Evolutionary conservation across 2,113 vertebrate species (phyloP).

Genomic region (Paradisaea rubra): DNA sequence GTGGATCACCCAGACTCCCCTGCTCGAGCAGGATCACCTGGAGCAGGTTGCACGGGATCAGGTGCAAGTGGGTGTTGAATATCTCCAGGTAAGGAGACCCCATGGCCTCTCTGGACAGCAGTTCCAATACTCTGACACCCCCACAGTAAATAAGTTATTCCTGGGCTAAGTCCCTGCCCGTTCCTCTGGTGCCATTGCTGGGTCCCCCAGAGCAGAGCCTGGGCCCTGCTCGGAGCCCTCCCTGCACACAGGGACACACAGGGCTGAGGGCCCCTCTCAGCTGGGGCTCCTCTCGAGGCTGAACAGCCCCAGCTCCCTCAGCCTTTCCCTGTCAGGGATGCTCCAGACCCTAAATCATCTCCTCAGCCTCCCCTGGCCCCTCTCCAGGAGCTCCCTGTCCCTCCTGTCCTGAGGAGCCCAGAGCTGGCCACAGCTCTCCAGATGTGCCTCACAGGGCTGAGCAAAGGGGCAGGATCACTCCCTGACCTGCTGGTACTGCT

Average conservation of each 20-base stretch:
- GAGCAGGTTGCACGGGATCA: not conserved
- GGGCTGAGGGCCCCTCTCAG: not conserved
- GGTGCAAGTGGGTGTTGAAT: not conserved
- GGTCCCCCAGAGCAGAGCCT: not conserved
- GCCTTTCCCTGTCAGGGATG: not conserved
- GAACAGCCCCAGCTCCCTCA: not conserved
- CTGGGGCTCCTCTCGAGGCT: not conserved
- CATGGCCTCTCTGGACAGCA: not conserved
- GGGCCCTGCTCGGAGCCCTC: not conserved
- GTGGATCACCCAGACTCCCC: not conserved
- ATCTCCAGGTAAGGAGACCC: not conserved
- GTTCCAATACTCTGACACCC: not conserved
- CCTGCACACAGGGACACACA: not conserved
- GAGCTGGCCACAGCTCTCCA: not conserved
- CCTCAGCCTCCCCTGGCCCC: rapidly evolving
- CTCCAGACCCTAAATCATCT: not conserved
- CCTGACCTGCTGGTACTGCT: not conserved
- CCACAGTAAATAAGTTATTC: not conserved
- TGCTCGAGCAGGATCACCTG: not conserved
- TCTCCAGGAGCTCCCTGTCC: not conserved
- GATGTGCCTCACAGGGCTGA: not conserved
- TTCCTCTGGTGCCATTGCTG: not conserved
- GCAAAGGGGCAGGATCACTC: not conserved
- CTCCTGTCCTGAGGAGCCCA: not conserved
- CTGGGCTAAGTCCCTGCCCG: not conserved